Conservation (phyloP, 2,797 vertebrate genomes). For the Gallinago stenura region DNA sequence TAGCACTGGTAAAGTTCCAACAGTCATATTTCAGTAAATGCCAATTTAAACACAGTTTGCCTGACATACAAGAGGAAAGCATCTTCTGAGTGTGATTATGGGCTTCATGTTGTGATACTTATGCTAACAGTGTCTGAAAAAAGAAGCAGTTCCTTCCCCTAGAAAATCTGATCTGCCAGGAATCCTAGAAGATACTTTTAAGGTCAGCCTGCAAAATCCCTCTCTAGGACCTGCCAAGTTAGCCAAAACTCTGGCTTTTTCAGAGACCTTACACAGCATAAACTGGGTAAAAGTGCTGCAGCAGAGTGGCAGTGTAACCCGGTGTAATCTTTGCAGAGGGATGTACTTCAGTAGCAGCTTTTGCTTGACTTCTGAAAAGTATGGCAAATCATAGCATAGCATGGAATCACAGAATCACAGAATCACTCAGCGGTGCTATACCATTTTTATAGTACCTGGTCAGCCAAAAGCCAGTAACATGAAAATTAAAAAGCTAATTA, state of each 20-base stretch:
- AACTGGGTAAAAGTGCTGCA: neutral
- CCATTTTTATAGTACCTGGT: neutral
- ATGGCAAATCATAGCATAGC: neutral
- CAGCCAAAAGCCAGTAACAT: neutral
- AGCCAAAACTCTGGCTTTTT: neutral
- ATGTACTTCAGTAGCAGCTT: neutral
- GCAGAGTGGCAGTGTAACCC: neutral
- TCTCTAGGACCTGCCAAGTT: neutral
- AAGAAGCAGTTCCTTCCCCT: neutral
- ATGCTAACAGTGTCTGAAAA: neutral
- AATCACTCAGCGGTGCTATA: neutral
- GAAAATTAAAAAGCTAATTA: neutral
- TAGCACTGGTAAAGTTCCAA: neutral
- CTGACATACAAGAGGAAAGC: neutral
- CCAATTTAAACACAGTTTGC: neutral
- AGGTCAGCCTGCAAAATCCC: neutral
- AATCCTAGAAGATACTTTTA: neutral
- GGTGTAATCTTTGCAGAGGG: neutral
- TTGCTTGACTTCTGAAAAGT: neutral
- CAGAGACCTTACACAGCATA: neutral
- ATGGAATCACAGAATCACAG: too few relatives aligned
- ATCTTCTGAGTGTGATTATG: neutral
- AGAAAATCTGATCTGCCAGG: neutral
- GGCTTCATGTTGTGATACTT: neutral
- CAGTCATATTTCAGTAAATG: neutral